These are phyloP conservation scores for Caenorhabditis elegans DNA, from an alignment of 1,140 invertebrate genomes.

Conservation along the genomic window DNA sequence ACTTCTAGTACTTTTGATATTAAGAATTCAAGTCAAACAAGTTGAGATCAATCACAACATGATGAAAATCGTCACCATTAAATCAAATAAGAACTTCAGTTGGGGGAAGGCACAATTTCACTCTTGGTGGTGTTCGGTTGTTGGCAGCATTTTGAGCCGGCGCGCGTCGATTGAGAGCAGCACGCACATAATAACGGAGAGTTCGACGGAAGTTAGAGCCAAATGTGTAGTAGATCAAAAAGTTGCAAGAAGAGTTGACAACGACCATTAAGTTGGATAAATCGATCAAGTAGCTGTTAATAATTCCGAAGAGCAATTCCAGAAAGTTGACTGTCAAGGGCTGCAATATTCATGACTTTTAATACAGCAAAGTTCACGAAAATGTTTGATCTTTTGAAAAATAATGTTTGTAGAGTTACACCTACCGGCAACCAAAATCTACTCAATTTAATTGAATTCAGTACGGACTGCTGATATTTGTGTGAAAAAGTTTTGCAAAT, in stretches of 20 bases:
- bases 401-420: background rate
- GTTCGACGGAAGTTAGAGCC: conserved; percentile 55
- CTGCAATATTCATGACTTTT: conserved; percentile 51
- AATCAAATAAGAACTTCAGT: background rate
- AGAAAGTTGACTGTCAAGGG: conserved; percentile 58
- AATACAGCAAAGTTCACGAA: background rate
- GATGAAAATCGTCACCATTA: too few species aligned
- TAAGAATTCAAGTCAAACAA: too few species aligned
- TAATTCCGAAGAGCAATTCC: conserved; percentile 52
- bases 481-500: background rate
- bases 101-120: background rate
- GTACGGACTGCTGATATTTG: too few species aligned
- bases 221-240: conserved; percentile 61
- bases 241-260: conserved; percentile 59
- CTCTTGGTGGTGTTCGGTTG: background rate
- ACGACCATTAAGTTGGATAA: conserved; percentile 61
- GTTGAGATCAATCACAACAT: too few species aligned
- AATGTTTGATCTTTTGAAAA: background rate
- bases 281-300: conserved; percentile 58
- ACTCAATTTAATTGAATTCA: conserved; percentile 2
- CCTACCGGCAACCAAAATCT: background rate
- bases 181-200: conserved; percentile 38
- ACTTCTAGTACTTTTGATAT: too few species aligned
- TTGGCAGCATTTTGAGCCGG: background rate
- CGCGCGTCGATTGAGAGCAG: background rate